Base-by-base conservation (phyloP, 2,888 invertebrate species). In the Spilosoma lubricipeda region DNA sequence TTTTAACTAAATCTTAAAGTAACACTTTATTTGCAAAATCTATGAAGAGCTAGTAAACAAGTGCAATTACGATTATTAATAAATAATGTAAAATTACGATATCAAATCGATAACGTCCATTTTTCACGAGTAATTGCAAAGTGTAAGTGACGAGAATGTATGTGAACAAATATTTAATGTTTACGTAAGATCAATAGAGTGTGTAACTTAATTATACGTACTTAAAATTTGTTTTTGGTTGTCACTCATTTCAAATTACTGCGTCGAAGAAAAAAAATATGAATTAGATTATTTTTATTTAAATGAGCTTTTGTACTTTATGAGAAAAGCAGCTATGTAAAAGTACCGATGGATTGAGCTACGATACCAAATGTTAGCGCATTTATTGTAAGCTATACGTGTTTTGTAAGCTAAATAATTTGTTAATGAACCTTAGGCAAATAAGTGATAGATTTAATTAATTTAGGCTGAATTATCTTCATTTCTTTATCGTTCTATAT, bases 61-160 rank as follows among this genome's bases (percentile, higher is more conserved):
- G 94, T 95, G 95, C 94, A 93, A 94, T 94, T 94, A 94, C 91
- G 89, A 56, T 56, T 56, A 56, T 56, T 90, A 89, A 63, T 88
- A 89, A 70, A 90, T 90, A 88, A 88, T 89, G 83, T 87, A 89
- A 87, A 88, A 90, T 86, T 89, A 91, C 87, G 85, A 90, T 89
- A 90, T 87, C 87, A 90, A 90, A 86, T 84, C 74, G 84, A 87
- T 88, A 81, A 92, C 94, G 94, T 94, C 94, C 94, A 94, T 93
- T 91, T 91, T 93, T 90, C 90, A 90, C 86, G 89, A 87, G 86
- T 90, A 89, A 91, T 90, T 90, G 90, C 90, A 89, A 89, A 81
- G 86, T 83, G 75, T 86, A 86, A 82, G 82, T 82, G 86, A 80
- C 68, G 70, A 80, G 82, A 79, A 85, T 89, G 85, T 83, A 79